Conservation (phyloP, 1,140 invertebrate genomes). For the Dysdera silvatica region DNA sequence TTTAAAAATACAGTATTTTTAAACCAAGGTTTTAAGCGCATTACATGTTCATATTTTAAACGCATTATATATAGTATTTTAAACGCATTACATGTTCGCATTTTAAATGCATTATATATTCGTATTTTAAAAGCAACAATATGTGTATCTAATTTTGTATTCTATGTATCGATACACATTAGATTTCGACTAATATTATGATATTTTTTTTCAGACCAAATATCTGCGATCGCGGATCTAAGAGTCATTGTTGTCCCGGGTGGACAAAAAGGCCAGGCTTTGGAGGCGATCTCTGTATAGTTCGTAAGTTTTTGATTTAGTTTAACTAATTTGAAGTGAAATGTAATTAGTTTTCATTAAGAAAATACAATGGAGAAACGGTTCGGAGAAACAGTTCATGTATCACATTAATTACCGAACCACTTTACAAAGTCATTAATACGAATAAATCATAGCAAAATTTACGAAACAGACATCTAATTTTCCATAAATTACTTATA, state of each 20-base stretch:
- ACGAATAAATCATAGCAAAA: not conserved
- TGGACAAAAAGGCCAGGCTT: slow-evolving; percentile 63
- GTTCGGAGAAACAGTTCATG: not conserved
- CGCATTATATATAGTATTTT: no score
- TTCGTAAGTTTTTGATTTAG: slow-evolving; percentile 59
- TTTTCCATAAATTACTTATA: no score
- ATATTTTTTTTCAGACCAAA: slow-evolving; percentile 54
- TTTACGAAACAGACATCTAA: not conserved
- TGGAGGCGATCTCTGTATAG: slow-evolving; percentile 60
- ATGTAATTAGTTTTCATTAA: not conserved
- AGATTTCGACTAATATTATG: no score
- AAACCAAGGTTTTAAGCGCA: no score
- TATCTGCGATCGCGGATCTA: slow-evolving; percentile 60
- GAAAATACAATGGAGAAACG: not conserved
- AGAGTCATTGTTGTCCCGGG: slow-evolving; percentile 70
- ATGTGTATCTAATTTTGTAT: no score
- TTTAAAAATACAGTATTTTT: no score
- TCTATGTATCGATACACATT: no score
- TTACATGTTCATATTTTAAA: no score
- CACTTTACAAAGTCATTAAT: not conserved
- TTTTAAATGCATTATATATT: no score
- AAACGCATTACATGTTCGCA: no score
- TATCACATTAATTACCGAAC: not conserved
- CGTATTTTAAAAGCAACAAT: no score
- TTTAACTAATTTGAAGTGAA: not conserved